A percentile compares a stretch with the other conserved stretches of the same genome.
Conservation (phyloP, 2,113 vertebrate species). For the Patagioenas fasciata region DNA sequence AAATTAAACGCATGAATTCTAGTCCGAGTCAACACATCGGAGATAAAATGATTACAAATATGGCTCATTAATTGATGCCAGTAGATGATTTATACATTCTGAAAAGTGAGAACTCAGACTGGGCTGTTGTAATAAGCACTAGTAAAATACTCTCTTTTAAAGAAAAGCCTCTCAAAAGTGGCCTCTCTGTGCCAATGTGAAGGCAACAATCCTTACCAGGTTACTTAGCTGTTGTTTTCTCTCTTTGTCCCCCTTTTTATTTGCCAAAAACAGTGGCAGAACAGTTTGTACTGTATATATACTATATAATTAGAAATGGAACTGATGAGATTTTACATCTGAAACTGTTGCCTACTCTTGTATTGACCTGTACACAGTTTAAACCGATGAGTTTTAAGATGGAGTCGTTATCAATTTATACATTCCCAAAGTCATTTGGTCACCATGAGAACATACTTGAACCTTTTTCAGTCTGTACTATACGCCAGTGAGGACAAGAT, state of each 20-base stretch:
- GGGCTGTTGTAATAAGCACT: neutral
- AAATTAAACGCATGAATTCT: neutral
- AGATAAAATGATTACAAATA: neutral
- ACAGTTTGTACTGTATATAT: neutral
- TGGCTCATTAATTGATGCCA: neutral
- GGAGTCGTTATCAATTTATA: neutral
- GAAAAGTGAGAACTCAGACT: neutral
- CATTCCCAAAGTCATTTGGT: neutral
- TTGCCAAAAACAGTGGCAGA: neutral
- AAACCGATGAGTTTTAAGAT: neutral
- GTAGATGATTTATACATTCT: neutral
- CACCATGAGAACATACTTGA: neutral
- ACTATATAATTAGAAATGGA: neutral
- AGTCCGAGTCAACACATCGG: neutral
- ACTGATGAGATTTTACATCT: neutral
- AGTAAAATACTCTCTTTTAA: neutral
- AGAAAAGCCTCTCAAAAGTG: neutral
- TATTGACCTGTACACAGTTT: neutral
- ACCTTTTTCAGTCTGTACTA: neutral
- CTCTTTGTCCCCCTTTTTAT: neutral
- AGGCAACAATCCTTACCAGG: neutral
- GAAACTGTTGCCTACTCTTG: neutral
- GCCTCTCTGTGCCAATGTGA: neutral
- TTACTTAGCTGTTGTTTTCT: neutral
- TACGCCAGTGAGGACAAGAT: neutral